These are phyloP conservation scores for Pachypsylla venusta DNA, from an alignment of 1,140 invertebrate genomes.

Conservation along the genomic window DNA sequence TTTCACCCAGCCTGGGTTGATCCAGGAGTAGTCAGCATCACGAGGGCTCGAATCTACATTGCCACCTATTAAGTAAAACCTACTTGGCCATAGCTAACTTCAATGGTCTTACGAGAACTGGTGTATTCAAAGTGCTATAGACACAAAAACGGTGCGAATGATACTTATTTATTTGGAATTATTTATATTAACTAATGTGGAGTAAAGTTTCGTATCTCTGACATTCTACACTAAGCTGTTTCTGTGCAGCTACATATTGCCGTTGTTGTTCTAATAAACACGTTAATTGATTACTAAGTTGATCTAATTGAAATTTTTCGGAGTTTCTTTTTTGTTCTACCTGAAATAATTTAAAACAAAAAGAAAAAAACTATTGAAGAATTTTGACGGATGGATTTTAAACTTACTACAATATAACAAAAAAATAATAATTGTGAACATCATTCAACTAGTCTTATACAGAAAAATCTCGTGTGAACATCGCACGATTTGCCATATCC, in stretches of 20 bases:
- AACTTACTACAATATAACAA: neutral
- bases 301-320: constrained; percentile 55
- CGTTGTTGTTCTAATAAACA: constrained; percentile 64
- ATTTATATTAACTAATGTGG: too few species aligned
- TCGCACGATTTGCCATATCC: neutral
- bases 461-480: constrained; percentile 8
- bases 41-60: too few species aligned
- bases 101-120: too few species aligned
- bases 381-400: neutral
- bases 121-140: too few species aligned
- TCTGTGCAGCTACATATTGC: constrained; percentile 67
- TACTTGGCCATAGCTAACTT: too few species aligned
- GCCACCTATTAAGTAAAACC: too few species aligned
- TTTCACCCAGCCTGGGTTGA: too few species aligned
- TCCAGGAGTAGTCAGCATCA: too few species aligned
- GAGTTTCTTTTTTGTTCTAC: constrained; percentile 40
- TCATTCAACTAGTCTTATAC: neutral
- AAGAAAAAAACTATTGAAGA: neutral
- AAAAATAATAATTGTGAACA: constrained; percentile 7
- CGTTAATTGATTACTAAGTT: constrained; percentile 50
- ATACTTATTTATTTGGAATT: too few species aligned
- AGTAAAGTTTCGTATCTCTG: neutral
- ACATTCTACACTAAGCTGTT: constrained; percentile 58
- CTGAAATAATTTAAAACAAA: constrained; percentile 24
- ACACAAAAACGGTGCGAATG: too few species aligned